Base-by-base conservation (phyloP, 2,888 invertebrate species). In the Dicyrtomina minuta region DNA sequence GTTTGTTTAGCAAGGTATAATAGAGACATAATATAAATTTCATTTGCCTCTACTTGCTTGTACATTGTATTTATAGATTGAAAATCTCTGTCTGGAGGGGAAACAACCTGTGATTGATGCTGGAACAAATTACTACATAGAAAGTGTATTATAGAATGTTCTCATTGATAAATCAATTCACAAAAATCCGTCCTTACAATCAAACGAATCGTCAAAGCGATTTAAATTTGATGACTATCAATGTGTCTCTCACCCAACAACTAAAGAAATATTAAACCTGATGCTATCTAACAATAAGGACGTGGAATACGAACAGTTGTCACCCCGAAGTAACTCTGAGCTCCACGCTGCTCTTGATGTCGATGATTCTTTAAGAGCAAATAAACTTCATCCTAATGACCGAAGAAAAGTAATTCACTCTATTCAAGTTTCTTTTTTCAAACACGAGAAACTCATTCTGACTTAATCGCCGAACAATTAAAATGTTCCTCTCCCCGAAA, bases 91-190 rank as follows among this genome's bases (percentile, higher is more conserved):
- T n/a, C n/a, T n/a, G n/a, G n/a, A n/a, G n/a, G 86, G 87, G 22
- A 93, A 90, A 82, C 82, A 93, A 33, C 97, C 99, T 2, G 88
- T 99, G 74, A 85, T 99, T 62, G 97, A 97, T 5, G 99, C 99
- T 26, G 99, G 99, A 1, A 99, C 99, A 2, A 94, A 93, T 82
- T 99, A 99, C 83, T 99, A 99, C 82, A 93, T 99, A 78, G 99
- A 99, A 84, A 90, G 96, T 0, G 83, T 99, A 43, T 85, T 99
- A 4, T 99, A 94, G 90, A 88, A 93, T 79, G 88, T 92, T 77
- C 85, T 97, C 27, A 87, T 96, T 0, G 87, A 80, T n/a, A 64
- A 70, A 27, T 15, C 64, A 3, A 33, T 44, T 17, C 13, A 26
- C 5, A 13, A 55, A 24, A 22, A 46, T 8, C 17, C 56, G 17